Evolutionary conservation across 2,888 invertebrate genomes (phyloP).

Genomic region (Danaus chrysippus): DNA sequence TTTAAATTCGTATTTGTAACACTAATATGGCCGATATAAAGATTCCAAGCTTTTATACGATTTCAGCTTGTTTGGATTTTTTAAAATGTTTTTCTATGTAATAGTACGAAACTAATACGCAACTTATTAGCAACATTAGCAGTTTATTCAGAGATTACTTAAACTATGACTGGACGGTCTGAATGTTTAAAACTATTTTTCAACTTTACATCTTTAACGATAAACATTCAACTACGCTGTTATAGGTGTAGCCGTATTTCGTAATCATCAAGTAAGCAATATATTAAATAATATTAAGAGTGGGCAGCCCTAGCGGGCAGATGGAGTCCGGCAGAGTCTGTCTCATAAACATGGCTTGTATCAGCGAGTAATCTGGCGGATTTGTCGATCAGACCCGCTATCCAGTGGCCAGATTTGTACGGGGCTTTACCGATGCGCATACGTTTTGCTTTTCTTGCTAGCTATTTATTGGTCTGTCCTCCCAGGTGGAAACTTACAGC

Average conservation of each 20-base stretch:
- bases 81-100: slow-evolving; percentile 8
- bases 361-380: slow-evolving; percentile 79
- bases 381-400: slow-evolving; percentile 78
- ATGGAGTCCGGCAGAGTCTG: slow-evolving; percentile 49
- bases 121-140: no score
- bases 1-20: slow-evolving; percentile 37
- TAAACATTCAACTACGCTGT: no score
- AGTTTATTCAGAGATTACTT: no score
- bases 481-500: slow-evolving; percentile 60
- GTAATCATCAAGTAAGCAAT: neutral
- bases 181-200: no score
- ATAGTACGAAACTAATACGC: neutral
- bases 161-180: no score
- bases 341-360: slow-evolving; percentile 77
- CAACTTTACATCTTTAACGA: no score
- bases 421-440: slow-evolving; percentile 69
- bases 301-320: slow-evolving; percentile 49
- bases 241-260: no score
- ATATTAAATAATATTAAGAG: neutral
- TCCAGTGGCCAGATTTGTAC: slow-evolving; percentile 76
- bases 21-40: slow-evolving; percentile 22
- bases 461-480: slow-evolving; percentile 62
- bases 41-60: slow-evolving; percentile 15
- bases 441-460: slow-evolving; percentile 74
- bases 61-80: neutral